Base-by-base conservation (phyloP, 2,113 vertebrate genomes). In the Aplodontia rufa region DNA sequence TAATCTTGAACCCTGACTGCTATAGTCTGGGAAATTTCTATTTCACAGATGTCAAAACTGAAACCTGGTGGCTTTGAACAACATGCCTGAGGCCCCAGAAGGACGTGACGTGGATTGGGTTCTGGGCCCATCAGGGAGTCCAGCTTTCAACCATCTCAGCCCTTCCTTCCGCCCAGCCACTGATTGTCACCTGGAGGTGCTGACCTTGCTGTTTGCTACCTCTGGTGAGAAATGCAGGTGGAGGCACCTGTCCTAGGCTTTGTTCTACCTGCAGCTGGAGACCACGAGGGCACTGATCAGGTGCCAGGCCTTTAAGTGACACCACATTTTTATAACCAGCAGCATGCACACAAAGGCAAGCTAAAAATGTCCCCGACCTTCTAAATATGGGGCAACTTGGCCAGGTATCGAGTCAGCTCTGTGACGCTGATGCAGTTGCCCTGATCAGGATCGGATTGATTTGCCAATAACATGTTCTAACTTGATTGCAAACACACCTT, bases 351-450 rank as follows among this genome's bases (percentile, higher is more conserved):
- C 17, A 96, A 72, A 92, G n/a, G 16, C 81, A 35, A 87, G 93
- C 91, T 96, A 49, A 86, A 96, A 91, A 79, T 95, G 86, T 89
- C 90, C 69, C 47, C 8, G 10, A 83, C 78, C 96, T 81, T 92
- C 96, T 94, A 30, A 92, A 95, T 66, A 32, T 6, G 30, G 90
- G 40, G 78, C 8, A 22, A 0, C 45, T 51, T 5, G 76, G 94
- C 95, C 87, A 92, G 94, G 87, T 96, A 78, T 26, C 10, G 30
- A 92, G 87, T 84, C 87, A 90, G 92, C 87, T 75, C 75, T 1
- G 0, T 71, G 78, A 75, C 8, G 7, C 49, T 83, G 62, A 74
- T 86, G 86, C 82, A 82, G 0, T 88, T 66, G 82, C 87, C 85
- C 94, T 78, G 37, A 84, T 92, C 80, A 11, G 76, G 72, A 87